Conservation (phyloP, 2,888 invertebrate species). For the Strigamia crassipes region DNA sequence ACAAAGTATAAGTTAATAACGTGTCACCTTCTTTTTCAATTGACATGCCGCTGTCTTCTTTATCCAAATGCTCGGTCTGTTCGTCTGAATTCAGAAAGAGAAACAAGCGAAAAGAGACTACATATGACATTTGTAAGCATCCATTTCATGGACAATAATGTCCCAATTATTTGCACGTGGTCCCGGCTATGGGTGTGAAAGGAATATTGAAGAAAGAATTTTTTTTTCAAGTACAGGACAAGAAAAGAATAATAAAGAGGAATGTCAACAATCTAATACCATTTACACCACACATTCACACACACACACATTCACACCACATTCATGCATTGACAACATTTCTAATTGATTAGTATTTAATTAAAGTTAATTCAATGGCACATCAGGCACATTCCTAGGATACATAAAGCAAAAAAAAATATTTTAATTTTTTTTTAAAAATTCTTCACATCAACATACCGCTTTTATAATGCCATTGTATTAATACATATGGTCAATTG, state of each 20-base stretch:
- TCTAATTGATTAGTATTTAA: too few species aligned
- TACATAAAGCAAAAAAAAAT: too few species aligned
- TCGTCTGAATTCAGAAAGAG: slow-evolving; percentile 80
- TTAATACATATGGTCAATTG: too few species aligned
- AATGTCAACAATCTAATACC: background rate
- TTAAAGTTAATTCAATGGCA: too few species aligned
- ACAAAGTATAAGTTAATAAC: background rate
- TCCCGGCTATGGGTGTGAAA: slow-evolving; percentile 51
- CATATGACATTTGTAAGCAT: slow-evolving; percentile 59
- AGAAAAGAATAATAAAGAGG: background rate
- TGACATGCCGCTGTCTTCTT: slow-evolving; percentile 6
- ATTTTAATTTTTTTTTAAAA: too few species aligned
- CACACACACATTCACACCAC: background rate
- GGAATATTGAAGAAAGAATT: background rate
- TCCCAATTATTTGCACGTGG: slow-evolving; percentile 52
- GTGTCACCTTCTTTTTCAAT: slow-evolving; percentile 3
- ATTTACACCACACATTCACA: background rate
- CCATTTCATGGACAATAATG: slow-evolving; percentile 55
- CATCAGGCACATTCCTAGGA: too few species aligned
- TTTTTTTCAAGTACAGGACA: background rate
- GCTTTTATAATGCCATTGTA: too few species aligned
- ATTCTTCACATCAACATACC: too few species aligned
- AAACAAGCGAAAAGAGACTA: slow-evolving; percentile 72
- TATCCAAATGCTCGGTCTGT: slow-evolving; percentile 51
- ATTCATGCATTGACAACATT: too few species aligned